These are phyloP conservation scores for Helicoverpa zea DNA, from an alignment of 1,140 invertebrate genomes.

Conservation along the genomic window DNA sequence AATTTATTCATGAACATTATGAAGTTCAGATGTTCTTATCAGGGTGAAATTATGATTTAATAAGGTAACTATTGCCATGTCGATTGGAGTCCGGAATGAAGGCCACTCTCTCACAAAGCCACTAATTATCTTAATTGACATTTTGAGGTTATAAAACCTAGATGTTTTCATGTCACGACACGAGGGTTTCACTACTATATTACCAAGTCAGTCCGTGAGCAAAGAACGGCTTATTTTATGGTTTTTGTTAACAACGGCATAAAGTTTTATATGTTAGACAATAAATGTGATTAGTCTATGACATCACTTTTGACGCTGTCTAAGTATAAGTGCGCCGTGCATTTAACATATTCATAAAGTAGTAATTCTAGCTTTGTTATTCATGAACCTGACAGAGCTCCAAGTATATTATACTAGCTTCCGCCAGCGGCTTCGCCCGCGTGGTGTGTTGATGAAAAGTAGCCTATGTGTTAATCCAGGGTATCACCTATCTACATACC, in stretches of 20 bases:
- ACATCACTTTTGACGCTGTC: constrained; percentile 30
- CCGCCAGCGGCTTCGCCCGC: no score
- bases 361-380: no score
- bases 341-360: no score
- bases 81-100: background rate
- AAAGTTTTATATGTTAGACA: constrained; percentile 35
- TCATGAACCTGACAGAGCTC: no score
- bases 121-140: constrained; percentile 21
- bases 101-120: background rate
- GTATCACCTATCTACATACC: no score
- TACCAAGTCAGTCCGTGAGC: background rate
- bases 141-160: background rate
- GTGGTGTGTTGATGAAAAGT: no score
- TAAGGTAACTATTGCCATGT: background rate
- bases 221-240: constrained; percentile 39
- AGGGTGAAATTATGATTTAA: background rate
- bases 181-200: background rate
- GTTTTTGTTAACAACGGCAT: constrained; percentile 21
- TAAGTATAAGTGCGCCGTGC: background rate
- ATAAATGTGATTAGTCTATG: constrained; percentile 33
- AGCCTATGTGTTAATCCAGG: no score
- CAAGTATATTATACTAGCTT: no score
- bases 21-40: no score
- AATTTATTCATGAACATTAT: no score
- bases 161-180: background rate